phyloP scores from a whole-genome alignment of 2,113 vertebrate genomes.

The Arizona elegans region DNA sequence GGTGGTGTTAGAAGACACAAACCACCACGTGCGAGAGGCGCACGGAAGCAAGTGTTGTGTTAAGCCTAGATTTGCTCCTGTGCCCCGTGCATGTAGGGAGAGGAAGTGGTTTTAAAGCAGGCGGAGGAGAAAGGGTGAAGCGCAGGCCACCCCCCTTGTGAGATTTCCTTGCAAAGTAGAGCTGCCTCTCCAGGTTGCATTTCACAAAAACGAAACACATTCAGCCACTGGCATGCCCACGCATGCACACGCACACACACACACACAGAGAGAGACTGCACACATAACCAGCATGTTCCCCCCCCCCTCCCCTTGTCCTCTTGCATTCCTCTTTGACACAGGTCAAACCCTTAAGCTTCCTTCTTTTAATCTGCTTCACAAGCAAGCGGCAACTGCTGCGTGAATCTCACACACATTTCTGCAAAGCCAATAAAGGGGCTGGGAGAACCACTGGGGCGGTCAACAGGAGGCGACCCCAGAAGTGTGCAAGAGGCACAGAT shows the following conservation, averaged over 20 bases:
- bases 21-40: not conserved
- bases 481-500: not conserved
- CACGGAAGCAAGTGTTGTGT: not conserved
- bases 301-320: not conserved
- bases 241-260: not conserved
- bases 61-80: not conserved
- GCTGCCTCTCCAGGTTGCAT: not conserved
- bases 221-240: not conserved
- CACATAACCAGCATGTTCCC: not conserved
- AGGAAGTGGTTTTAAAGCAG: not conserved
- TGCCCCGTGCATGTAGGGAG: too few species aligned
- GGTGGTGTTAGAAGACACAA: not conserved
- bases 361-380: not conserved
- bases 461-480: not conserved
- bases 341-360: not conserved
- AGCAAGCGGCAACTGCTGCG: too few species aligned
- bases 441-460: not conserved
- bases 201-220: not conserved
- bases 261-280: not conserved
- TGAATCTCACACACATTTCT: not conserved
- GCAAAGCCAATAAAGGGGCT: not conserved
- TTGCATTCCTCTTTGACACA: not conserved
- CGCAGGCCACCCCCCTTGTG: not conserved
- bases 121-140: not conserved
- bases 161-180: not conserved